Conservation (phyloP, 2,797 vertebrate species). For the Cuniculus paca region DNA sequence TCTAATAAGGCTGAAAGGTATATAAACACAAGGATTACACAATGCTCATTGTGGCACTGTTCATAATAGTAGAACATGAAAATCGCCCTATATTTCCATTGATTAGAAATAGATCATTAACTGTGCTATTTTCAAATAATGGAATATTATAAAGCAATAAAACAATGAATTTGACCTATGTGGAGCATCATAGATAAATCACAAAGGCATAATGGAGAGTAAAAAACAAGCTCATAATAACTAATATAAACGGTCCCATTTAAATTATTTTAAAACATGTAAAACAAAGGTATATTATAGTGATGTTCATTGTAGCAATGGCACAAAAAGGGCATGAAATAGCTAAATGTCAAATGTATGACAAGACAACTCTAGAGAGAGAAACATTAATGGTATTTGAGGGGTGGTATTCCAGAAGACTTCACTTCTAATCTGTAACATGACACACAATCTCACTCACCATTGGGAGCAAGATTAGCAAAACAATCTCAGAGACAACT, state of each 20-base stretch:
- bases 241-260: not conserved
- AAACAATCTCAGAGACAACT: not conserved
- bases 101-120: slow-evolving; percentile 31
- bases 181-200: slow-evolving; percentile 28
- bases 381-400: not conserved
- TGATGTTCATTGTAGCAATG: not conserved
- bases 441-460: not conserved
- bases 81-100: slow-evolving; percentile 40
- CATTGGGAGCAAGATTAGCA: not conserved
- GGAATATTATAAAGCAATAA: slow-evolving; percentile 46
- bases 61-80: slow-evolving; percentile 19
- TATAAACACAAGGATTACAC: slow-evolving; percentile 7
- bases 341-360: slow-evolving; percentile 1
- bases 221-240: not conserved
- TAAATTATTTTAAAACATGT: slow-evolving; percentile 31
- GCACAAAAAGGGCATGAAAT: not conserved
- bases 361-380: not conserved
- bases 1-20: slow-evolving; percentile 51
- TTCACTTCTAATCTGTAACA: not conserved
- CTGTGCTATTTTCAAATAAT: not conserved
- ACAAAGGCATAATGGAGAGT: slow-evolving; percentile 37
- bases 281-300: not conserved
- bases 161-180: slow-evolving; percentile 38
- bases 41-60: not conserved
- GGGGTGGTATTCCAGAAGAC: not conserved